phyloP scores from a whole-genome alignment of 2,113 vertebrate genomes.

The Perognathus longimembris region DNA sequence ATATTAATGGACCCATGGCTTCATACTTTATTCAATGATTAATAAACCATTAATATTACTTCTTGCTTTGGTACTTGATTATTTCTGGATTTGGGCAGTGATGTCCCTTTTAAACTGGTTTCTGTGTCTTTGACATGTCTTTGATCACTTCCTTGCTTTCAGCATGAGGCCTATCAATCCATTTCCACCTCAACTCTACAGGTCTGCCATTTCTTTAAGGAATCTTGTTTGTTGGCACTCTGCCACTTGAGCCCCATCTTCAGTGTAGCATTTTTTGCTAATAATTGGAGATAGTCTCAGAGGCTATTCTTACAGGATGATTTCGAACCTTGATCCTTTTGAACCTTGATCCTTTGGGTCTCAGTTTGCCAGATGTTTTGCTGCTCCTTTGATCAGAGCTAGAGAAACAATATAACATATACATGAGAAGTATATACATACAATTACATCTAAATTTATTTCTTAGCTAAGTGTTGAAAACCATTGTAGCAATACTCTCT shows the following conservation, averaged over 20 bases:
- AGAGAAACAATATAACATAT: background rate
- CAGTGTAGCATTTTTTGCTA: too few species aligned
- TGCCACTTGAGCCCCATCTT: too few species aligned
- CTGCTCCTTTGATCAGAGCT: background rate
- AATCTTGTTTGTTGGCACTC: background rate
- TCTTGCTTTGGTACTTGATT: background rate
- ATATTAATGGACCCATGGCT: background rate
- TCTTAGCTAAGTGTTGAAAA: background rate
- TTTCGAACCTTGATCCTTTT: too few species aligned
- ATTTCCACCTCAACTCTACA: background rate
- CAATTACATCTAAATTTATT: background rate
- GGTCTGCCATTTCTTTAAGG: background rate
- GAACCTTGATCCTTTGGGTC: too few species aligned
- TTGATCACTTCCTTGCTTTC: background rate
- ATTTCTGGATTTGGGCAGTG: background rate
- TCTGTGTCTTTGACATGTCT: background rate
- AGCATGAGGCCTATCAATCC: background rate
- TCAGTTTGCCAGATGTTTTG: too few species aligned
- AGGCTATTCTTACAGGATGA: too few species aligned
- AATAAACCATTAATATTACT: background rate
- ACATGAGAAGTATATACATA: background rate
- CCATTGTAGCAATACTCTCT: background rate
- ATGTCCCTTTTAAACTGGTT: background rate
- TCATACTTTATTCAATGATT: background rate
- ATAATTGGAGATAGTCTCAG: too few species aligned